Evolutionary conservation across 2,888 invertebrate genomes (phyloP).

Genomic region (Microplitis deprimator): DNA sequence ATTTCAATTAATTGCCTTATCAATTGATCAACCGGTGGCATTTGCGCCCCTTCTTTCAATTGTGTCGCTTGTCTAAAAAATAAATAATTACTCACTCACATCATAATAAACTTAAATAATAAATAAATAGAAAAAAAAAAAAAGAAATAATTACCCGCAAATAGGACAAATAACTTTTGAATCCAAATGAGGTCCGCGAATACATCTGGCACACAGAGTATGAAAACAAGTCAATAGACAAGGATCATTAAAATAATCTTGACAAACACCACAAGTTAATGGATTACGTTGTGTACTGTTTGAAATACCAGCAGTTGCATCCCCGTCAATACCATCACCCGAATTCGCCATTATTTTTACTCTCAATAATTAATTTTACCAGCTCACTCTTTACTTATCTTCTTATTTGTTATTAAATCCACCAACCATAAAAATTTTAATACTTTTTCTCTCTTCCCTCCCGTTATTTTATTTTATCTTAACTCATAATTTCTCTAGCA

Average conservation of each 20-base stretch:
- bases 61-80: constrained; percentile 74
- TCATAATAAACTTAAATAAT: constrained; percentile 3
- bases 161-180: constrained; percentile 78
- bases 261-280: constrained; percentile 78
- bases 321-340: constrained; percentile 56
- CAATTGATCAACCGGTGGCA: constrained; percentile 78
- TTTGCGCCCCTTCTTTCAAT: constrained; percentile 76
- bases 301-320: constrained; percentile 59
- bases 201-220: constrained; percentile 80
- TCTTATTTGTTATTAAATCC: neutral
- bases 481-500: neutral
- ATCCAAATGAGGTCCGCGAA: constrained; percentile 77
- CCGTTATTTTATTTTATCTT: neutral
- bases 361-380: neutral
- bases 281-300: constrained; percentile 73
- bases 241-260: constrained; percentile 80
- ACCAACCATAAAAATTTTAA: neutral
- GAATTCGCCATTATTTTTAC: constrained; percentile 60
- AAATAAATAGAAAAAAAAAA: neutral
- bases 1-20: constrained; percentile 81
- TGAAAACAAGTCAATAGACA: constrained; percentile 80
- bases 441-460: neutral
- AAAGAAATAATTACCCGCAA: constrained; percentile 74
- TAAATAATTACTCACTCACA: constrained; percentile 13
- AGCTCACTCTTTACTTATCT: neutral